These are phyloP conservation scores for Spinus pinus DNA, from an alignment of 2,797 vertebrate species.

Conservation along the genomic window DNA sequence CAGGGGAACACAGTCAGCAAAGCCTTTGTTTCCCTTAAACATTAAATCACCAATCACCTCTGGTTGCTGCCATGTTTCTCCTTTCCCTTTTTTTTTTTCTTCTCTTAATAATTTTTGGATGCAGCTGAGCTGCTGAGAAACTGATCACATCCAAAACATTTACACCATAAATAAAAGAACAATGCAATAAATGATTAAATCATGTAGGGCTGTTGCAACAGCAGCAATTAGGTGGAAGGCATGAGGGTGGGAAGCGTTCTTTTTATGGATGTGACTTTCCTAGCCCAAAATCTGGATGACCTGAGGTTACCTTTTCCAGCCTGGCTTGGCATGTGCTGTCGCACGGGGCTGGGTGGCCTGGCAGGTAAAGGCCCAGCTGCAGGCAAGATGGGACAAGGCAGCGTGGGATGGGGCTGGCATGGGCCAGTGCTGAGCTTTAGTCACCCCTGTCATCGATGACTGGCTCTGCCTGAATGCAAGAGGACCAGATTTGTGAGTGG, in stretches of 20 bases:
- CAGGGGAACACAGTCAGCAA: not conserved
- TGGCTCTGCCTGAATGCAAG: slow-evolving; percentile 20
- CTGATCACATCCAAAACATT: not conserved
- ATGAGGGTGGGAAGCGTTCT: not conserved
- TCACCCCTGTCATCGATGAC: not conserved
- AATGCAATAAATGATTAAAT: not conserved
- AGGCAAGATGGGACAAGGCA: not conserved
- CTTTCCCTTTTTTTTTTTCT: not conserved
- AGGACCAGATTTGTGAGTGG: not conserved
- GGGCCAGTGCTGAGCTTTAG: not conserved
- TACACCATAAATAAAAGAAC: not conserved
- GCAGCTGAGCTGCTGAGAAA: not conserved
- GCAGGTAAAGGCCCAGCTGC: not conserved
- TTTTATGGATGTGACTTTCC: not conserved
- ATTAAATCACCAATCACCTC: not conserved
- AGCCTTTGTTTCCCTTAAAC: not conserved
- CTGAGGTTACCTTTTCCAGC: not conserved
- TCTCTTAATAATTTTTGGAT: not conserved
- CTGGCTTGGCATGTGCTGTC: not conserved
- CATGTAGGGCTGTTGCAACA: not conserved
- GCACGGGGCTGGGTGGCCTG: not conserved
- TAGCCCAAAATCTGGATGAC: not conserved
- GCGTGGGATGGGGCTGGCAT: not conserved
- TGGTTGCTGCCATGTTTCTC: not conserved
- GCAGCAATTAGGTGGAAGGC: not conserved